These are phyloP conservation scores for Aleiodes alternator DNA, from an alignment of 2,888 invertebrate genomes.

Conservation along the genomic window DNA sequence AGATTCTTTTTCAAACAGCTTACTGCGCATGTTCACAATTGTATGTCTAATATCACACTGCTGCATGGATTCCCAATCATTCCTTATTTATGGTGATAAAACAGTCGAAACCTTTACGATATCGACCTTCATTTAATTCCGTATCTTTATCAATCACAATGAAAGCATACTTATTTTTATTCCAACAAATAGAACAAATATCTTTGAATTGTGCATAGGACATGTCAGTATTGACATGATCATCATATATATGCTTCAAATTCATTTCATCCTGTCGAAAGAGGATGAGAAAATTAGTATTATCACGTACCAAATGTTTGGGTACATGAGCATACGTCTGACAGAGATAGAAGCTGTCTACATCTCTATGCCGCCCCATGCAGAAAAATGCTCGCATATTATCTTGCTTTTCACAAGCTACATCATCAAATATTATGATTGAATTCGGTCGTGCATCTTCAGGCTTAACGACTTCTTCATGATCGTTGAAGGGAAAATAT, in stretches of 20 bases:
- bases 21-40: slow-evolving; percentile 42
- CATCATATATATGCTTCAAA: slow-evolving; percentile 56
- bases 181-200: slow-evolving; percentile 56
- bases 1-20: background rate
- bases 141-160: slow-evolving; percentile 58
- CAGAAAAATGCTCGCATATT: too few relatives aligned
- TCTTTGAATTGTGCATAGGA: slow-evolving; percentile 53
- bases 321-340: slow-evolving; percentile 50
- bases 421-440: too few relatives aligned
- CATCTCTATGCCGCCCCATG: too few relatives aligned
- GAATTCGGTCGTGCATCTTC: slow-evolving; percentile 51
- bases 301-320: slow-evolving; percentile 58
- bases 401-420: too few relatives aligned
- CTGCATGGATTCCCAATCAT: slow-evolving; percentile 32
- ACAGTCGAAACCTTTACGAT: slow-evolving; percentile 54
- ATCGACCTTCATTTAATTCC: slow-evolving; percentile 52
- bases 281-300: slow-evolving; percentile 55
- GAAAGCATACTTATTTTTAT: slow-evolving; percentile 54
- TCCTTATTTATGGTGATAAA: slow-evolving; percentile 42
- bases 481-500: slow-evolving; percentile 56
- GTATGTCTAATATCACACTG: slow-evolving; percentile 19
- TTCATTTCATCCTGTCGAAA: slow-evolving; percentile 59
- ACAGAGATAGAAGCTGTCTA: too few relatives aligned
- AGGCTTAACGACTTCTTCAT: slow-evolving; percentile 56
- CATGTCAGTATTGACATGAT: slow-evolving; percentile 58